A percentile compares a stretch with the other conserved stretches of the same genome.
These are phyloP conservation scores for Epizoanthus illoricatus DNA, from an alignment of 92 coral and sea anemone species.

Conservation along the genomic window DNA sequence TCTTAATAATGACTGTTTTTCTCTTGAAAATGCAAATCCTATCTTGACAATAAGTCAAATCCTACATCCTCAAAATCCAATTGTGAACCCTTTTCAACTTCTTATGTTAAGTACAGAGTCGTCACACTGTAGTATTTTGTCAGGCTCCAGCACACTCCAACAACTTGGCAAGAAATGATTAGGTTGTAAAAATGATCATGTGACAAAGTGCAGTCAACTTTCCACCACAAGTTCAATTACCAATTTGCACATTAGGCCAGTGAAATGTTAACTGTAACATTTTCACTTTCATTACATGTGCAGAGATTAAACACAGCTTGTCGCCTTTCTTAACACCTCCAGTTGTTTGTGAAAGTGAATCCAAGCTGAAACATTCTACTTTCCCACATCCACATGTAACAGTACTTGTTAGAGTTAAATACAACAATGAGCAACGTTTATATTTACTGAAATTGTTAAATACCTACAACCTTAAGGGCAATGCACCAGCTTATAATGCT, in stretches of 20 bases:
- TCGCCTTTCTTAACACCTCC: slow-evolving; percentile 42
- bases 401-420: too few species aligned
- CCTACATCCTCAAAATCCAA: too few species aligned
- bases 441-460: too few species aligned
- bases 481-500: too few species aligned
- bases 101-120: too few species aligned
- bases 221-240: neutral
- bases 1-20: too few species aligned
- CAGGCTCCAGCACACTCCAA: neutral
- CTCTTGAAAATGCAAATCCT: too few species aligned
- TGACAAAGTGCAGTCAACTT: neutral
- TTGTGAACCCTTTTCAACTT: too few species aligned
- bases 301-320: slow-evolving; percentile 36
- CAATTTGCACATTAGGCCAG: slow-evolving; percentile 45
- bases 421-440: too few species aligned
- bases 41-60: too few species aligned
- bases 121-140: too few species aligned
- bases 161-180: neutral
- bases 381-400: neutral
- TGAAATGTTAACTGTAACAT: slow-evolving; percentile 28
- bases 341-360: slow-evolving; percentile 39
- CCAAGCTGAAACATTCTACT: slow-evolving; percentile 30
- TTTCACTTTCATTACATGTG: slow-evolving; percentile 29
- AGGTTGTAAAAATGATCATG: neutral
- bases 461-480: too few species aligned